These are phyloP conservation scores for Monopterus albus DNA, from an alignment of 2,113 vertebrate genomes.

Conservation along the genomic window DNA sequence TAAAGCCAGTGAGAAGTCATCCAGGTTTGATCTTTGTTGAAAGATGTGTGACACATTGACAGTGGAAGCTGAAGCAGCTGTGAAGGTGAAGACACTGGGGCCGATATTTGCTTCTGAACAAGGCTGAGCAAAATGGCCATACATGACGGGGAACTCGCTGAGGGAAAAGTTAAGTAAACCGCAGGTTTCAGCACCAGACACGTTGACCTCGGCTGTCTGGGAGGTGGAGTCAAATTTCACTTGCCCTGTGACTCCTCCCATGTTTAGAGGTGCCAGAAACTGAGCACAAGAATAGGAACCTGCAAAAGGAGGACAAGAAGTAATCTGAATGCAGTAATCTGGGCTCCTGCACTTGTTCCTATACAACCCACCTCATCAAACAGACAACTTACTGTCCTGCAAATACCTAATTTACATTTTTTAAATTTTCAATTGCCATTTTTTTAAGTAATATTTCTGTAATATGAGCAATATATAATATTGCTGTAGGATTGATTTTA, in stretches of 20 bases:
- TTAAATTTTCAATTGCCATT: too few relatives aligned
- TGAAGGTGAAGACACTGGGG: slow-evolving; percentile 61
- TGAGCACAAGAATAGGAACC: slow-evolving; percentile 59
- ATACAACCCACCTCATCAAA: neutral
- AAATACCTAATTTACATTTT: neutral
- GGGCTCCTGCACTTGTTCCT: neutral
- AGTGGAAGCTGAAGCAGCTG: neutral
- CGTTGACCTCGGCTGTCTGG: slow-evolving; percentile 53
- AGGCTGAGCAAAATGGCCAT: slow-evolving; percentile 75
- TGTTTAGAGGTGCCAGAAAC: slow-evolving; percentile 79
- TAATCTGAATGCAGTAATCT: neutral
- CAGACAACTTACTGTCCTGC: neutral
- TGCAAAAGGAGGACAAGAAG: slow-evolving; percentile 51
- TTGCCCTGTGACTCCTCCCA: slow-evolving; percentile 80
- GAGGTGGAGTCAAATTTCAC: slow-evolving; percentile 71
- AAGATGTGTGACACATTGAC: slow-evolving; percentile 63
- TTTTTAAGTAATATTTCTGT: too few relatives aligned
- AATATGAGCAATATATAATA: too few relatives aligned
- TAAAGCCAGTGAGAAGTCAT: slow-evolving; percentile 78
- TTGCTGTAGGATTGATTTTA: too few relatives aligned
- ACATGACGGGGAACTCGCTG: slow-evolving; percentile 81
- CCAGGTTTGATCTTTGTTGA: slow-evolving; percentile 52
- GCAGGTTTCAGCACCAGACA: slow-evolving; percentile 72
- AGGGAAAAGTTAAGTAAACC: slow-evolving; percentile 67
- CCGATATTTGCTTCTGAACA: slow-evolving; percentile 78